Conservation (phyloP, 64 coral and sea anemone species). For the Cladopsammia gracilis region DNA sequence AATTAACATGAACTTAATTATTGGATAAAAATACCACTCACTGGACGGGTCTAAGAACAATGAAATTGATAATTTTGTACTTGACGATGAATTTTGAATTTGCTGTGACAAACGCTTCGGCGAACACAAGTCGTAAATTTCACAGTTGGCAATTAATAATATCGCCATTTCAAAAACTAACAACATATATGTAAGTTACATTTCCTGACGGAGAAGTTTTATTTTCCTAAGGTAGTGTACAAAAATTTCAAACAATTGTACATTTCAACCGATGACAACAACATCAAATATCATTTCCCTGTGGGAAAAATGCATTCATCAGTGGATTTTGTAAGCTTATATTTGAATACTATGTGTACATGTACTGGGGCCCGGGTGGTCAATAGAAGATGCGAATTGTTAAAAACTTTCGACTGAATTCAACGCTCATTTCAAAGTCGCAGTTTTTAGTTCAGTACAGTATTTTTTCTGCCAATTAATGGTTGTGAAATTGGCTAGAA, state of each 20-base stretch:
- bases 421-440: neutral
- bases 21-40: neutral
- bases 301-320: neutral
- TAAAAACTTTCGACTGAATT: neutral
- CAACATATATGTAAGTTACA: too few species aligned
- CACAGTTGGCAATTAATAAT: neutral
- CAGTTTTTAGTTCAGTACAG: neutral
- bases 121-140: neutral
- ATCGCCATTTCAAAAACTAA: too few species aligned
- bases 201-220: neutral
- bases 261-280: neutral
- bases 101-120: neutral
- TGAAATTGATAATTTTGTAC: neutral
- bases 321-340: too few species aligned
- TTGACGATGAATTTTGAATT: neutral
- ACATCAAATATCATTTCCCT: conserved; percentile 6
- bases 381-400: too few species aligned
- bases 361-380: too few species aligned
- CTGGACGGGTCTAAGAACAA: neutral
- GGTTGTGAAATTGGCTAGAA: neutral
- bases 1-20: too few species aligned
- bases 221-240: neutral
- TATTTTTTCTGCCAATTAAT: neutral
- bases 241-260: neutral
- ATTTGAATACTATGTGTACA: too few species aligned